Evolutionary conservation across 2,113 vertebrate genomes (phyloP).

Genomic region (Tyrannus savana): DNA sequence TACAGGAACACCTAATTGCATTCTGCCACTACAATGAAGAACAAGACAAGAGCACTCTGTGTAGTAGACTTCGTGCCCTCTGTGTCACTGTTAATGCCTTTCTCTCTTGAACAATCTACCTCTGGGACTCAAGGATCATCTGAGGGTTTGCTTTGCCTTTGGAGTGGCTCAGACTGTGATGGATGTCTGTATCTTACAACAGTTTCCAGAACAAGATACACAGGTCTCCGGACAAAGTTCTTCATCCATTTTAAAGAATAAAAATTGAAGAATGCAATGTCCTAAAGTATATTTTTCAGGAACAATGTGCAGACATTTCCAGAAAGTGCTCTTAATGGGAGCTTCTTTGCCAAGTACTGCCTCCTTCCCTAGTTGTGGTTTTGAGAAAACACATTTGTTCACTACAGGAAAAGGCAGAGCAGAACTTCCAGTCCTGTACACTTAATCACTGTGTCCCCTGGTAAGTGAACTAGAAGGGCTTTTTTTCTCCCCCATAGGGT

Average conservation of each 20-base stretch:
- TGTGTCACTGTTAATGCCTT: not conserved
- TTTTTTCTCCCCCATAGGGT: not conserved
- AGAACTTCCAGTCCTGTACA: not conserved
- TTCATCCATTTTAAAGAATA: not conserved
- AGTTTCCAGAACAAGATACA: not conserved
- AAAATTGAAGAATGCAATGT: not conserved
- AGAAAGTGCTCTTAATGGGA: slow-evolving; percentile 48
- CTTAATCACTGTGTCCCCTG: not conserved
- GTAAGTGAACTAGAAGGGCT: not conserved
- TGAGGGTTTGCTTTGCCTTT: not conserved
- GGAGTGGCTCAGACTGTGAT: not conserved
- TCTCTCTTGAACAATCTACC: not conserved
- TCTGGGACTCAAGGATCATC: not conserved
- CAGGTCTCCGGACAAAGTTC: not conserved
- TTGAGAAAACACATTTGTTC: slow-evolving; percentile 2
- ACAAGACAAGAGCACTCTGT: not conserved
- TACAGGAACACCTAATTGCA: not conserved
- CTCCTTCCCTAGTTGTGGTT: slow-evolving; percentile 6
- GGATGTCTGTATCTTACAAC: not conserved
- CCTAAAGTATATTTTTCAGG: not conserved
- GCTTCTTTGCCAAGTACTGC: slow-evolving; percentile 17
- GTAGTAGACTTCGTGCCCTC: not conserved
- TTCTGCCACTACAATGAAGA: not conserved
- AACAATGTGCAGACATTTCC: slow-evolving; percentile 19
- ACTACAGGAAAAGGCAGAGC: not conserved